Percentiles rank a stretch among this genome's conserved stretches.
Conservation (phyloP, 2,797 vertebrate species). For the Synanceia verrucosa region DNA sequence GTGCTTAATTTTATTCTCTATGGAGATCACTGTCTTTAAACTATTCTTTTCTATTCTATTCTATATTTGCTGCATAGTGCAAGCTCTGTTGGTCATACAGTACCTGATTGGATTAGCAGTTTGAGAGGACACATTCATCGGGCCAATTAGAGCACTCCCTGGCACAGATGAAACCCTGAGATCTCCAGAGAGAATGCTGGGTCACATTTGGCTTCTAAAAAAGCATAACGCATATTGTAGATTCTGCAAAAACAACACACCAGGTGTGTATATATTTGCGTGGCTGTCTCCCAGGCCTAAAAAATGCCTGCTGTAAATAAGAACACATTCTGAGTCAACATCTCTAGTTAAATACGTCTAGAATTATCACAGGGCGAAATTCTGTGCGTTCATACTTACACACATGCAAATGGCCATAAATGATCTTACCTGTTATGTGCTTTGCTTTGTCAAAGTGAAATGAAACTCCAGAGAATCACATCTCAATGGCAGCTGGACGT, state of each 20-base stretch:
- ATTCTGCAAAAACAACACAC: constrained; percentile 60
- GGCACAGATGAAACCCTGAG: constrained; percentile 74
- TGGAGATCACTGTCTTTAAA: background rate
- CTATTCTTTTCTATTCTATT: background rate
- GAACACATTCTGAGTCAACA: constrained; percentile 49
- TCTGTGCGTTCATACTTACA: background rate
- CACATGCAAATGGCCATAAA: constrained; percentile 16
- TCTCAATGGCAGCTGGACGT: constrained; percentile 73
- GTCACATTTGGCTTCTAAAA: constrained; percentile 65
- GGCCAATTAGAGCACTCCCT: constrained; percentile 75
- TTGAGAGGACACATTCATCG: constrained; percentile 70
- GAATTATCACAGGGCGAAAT: constrained; percentile 10
- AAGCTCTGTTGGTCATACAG: constrained; percentile 54
- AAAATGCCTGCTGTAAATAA: constrained; percentile 52
- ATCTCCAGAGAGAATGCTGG: constrained; percentile 60
- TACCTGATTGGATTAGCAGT: constrained; percentile 75
- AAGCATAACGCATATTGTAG: constrained; percentile 51
- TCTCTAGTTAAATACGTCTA: constrained; percentile 35
- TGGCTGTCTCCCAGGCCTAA: constrained; percentile 36
- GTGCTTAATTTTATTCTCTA: constrained; percentile 9
- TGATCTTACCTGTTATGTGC: constrained; percentile 69
- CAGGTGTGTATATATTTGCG: constrained; percentile 59
- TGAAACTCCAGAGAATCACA: constrained; percentile 75
- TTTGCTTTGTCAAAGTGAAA: constrained; percentile 67
- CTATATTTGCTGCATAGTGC: background rate